Conservation (phyloP, 2,113 vertebrate species). For the Irena cyanogastra region DNA sequence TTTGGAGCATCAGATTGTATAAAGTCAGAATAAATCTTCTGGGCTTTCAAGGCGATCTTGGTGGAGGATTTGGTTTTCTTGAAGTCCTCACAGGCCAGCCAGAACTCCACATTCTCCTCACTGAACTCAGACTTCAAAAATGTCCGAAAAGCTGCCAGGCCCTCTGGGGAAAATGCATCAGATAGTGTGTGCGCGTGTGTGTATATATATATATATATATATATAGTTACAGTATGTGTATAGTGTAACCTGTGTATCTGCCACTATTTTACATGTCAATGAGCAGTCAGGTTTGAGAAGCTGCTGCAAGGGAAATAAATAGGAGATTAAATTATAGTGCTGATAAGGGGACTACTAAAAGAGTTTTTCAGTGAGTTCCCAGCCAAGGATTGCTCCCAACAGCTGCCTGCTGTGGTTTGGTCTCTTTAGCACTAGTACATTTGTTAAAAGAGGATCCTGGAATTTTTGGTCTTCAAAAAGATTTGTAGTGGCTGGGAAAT, state of each 20-base stretch:
- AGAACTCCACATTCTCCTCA: constrained; percentile 96
- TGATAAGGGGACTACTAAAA: background rate
- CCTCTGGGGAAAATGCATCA: constrained; percentile 71
- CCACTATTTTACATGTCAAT: background rate
- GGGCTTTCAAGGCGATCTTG: constrained; percentile 82
- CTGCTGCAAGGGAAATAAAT: background rate
- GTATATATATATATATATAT: rapidly evolving
- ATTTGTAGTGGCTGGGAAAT: background rate
- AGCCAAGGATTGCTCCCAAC: background rate
- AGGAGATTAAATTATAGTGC: background rate
- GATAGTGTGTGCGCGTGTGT: too few relatives aligned
- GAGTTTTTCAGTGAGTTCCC: background rate
- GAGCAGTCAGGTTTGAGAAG: background rate
- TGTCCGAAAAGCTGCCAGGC: constrained; percentile 83
- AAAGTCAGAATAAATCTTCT: constrained; percentile 85
- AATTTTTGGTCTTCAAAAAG: background rate
- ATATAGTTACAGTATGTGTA: too few relatives aligned
- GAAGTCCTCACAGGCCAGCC: constrained; percentile 91
- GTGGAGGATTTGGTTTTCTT: constrained; percentile 83
- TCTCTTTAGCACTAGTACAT: background rate
- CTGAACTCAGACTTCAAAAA: constrained; percentile 95
- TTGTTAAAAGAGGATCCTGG: background rate
- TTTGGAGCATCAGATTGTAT: constrained; percentile 84
- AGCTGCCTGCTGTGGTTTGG: background rate
- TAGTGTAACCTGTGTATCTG: background rate